Conservation (phyloP, 1,140 invertebrate species). For the Atta texana region DNA sequence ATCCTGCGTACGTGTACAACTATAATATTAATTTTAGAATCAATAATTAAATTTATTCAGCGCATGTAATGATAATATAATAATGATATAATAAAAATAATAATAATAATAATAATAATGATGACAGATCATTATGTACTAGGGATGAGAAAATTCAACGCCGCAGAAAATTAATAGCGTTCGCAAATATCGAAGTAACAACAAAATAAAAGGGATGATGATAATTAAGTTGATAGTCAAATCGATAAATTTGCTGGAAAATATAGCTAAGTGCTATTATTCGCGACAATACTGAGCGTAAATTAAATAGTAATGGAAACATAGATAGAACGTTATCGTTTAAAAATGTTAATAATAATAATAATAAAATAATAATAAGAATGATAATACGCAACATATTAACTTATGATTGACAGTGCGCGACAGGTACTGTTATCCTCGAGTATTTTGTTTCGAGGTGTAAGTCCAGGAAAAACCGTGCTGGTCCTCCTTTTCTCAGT, state of each 20-base stretch:
- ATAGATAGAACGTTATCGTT: constrained; percentile 12
- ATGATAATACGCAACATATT: constrained; percentile 55
- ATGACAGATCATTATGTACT: constrained; percentile 55
- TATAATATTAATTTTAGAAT: constrained; percentile 75
- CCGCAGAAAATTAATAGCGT: constrained; percentile 52
- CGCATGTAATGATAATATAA: constrained; percentile 67
- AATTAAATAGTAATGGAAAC: constrained; percentile 79
- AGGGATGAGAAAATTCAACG: constrained; percentile 39
- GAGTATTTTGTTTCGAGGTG: constrained; percentile 33
- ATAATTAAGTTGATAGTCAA: constrained; percentile 66
- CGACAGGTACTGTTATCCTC: constrained; percentile 51
- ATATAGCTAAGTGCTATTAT: constrained; percentile 51
- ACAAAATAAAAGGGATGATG: constrained; percentile 16
- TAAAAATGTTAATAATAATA: constrained; percentile 53
- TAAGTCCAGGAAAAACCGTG: constrained; percentile 5
- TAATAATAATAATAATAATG: constrained; percentile 62
- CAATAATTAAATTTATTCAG: constrained; percentile 71
- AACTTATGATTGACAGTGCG: constrained; percentile 42
- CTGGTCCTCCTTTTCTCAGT: constrained; percentile 17
- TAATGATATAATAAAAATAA: constrained; percentile 54
- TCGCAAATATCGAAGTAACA: constrained; percentile 57
- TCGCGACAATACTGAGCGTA: constrained; percentile 82
- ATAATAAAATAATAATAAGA: constrained; percentile 57
- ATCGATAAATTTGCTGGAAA: constrained; percentile 59
- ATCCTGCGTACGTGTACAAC: constrained; percentile 50